Evolutionary conservation across 2,113 vertebrate genomes (phyloP), one percentile per base, ranked within the genome.

Genomic region (Glaucidium brasilianum): DNA sequence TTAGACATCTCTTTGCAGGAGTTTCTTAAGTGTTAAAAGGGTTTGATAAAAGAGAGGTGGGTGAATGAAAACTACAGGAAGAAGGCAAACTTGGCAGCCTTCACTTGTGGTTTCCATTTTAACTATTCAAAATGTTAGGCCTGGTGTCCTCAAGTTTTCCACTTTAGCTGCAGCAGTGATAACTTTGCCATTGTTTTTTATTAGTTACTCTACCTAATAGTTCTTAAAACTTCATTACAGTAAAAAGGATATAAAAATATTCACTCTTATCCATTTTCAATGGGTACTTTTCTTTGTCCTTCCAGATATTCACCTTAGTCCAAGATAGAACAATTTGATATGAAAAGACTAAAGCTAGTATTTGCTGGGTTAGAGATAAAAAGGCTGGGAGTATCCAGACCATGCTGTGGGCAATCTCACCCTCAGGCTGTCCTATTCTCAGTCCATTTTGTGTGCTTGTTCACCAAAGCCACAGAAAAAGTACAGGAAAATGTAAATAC

Each of bases 31-130:
- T 41, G 39, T 79, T 84, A 75, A 82, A 91, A 79, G 14, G 10
- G 10, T 72, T 94, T 81, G 78, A 52, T 91, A 89, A 81, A 89
- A 94, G 74, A 87, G 88, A 76, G 41, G 22, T 72, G 88, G 26
- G 91, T 95, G 81, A 37, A 32, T 94, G 55, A 95, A 92, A 95
- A 82, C 27, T 74, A 63, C 89, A 92, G 76, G 83, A 76, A 77
- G 79, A 80, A 75, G 53, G 60, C 52, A 91, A 86, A 50, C 18
- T 50, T 95, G 82, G 82, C 60, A 94, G 50, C 50, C 35, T 88
- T 88, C 37, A 26, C 6, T 53, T 37, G 43, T 58, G 74, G 59
- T 94, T 91, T 96, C 37, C 68, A 78, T 93, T 93, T 91, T 85
- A 59, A 69, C 67, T 64, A 74, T 41, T 83, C 68, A 87, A 81